Percentiles rank a stretch among this genome's conserved stretches.
These are phyloP conservation scores for Zeus faber DNA, from an alignment of 2,113 vertebrate genomes.

Conservation along the genomic window DNA sequence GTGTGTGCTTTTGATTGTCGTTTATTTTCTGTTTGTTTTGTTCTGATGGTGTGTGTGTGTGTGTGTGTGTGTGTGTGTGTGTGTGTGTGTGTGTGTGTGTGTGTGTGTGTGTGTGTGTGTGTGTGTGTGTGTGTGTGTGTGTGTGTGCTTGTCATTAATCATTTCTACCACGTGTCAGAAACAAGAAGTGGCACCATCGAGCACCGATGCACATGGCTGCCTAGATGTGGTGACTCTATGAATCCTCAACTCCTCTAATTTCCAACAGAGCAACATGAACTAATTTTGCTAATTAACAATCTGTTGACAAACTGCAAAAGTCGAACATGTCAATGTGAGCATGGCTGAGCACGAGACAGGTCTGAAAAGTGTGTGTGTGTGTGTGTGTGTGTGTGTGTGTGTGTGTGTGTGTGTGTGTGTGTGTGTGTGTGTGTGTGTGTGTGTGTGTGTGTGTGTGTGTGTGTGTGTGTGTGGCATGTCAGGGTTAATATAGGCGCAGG, in stretches of 20 bases:
- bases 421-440: constrained; percentile 23
- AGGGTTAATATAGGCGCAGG: too few species aligned
- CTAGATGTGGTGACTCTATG: too few species aligned
- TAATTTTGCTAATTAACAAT: too few species aligned
- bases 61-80: too few species aligned
- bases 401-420: constrained; percentile 16
- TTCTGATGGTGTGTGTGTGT: background rate
- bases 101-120: constrained; percentile 4
- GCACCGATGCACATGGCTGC: background rate
- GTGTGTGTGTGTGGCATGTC: constrained; percentile 2
- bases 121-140: background rate
- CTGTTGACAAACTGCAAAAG: too few species aligned
- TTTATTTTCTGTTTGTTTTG: background rate
- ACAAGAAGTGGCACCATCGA: background rate
- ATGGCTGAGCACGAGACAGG: too few species aligned
- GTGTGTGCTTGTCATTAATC: background rate
- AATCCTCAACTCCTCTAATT: too few species aligned
- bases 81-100: constrained; percentile 19
- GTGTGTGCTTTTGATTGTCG: background rate
- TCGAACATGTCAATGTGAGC: too few species aligned
- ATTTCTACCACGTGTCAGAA: background rate
- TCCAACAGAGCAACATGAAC: too few species aligned
- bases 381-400: constrained; percentile 3
- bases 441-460: constrained; percentile 7
- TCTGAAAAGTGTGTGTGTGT: constrained; percentile 8